phyloP scores from a whole-genome alignment of 2,888 invertebrate species.

The Caenorhabditis japonica region DNA sequence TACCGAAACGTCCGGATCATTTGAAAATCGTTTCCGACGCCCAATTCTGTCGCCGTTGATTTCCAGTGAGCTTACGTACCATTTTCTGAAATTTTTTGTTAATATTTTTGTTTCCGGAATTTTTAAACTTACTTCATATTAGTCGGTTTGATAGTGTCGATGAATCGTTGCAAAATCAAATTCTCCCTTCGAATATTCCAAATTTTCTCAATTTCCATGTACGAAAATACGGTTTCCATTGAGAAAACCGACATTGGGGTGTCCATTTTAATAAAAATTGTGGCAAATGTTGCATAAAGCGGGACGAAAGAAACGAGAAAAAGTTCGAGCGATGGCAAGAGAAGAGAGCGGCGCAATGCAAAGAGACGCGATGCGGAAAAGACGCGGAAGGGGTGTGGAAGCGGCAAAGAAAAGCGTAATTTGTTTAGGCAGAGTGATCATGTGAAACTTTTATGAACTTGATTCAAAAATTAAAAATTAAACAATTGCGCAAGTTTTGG shows the following conservation, averaged over 20 bases:
- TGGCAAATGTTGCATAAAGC: not conserved
- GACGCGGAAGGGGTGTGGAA: too few relatives aligned
- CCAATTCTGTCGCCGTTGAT: too few relatives aligned
- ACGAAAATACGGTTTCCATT: conserved; percentile 1
- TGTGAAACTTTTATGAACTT: too few relatives aligned
- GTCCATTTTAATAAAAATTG: not conserved
- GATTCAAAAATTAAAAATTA: too few relatives aligned
- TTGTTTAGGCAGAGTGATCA: too few relatives aligned
- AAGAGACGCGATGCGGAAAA: too few relatives aligned
- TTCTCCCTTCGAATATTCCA: conserved; percentile 3
- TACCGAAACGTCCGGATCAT: too few relatives aligned
- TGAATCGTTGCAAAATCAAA: not conserved
- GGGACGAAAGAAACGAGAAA: too few relatives aligned
- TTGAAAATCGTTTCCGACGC: too few relatives aligned
- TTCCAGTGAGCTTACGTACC: not conserved
- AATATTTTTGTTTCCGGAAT: not conserved
- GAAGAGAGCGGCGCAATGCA: too few relatives aligned
- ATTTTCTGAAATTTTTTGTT: not conserved
- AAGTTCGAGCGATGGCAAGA: not conserved
- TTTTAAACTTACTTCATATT: not conserved
- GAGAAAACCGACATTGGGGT: conserved; percentile 7
- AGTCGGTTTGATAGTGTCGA: not conserved
- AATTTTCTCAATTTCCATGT: conserved; percentile 11
- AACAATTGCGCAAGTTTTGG: too few relatives aligned
- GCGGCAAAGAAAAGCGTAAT: too few relatives aligned